Conservation (phyloP, 1,140 invertebrate genomes). For the Eueides isabella region DNA sequence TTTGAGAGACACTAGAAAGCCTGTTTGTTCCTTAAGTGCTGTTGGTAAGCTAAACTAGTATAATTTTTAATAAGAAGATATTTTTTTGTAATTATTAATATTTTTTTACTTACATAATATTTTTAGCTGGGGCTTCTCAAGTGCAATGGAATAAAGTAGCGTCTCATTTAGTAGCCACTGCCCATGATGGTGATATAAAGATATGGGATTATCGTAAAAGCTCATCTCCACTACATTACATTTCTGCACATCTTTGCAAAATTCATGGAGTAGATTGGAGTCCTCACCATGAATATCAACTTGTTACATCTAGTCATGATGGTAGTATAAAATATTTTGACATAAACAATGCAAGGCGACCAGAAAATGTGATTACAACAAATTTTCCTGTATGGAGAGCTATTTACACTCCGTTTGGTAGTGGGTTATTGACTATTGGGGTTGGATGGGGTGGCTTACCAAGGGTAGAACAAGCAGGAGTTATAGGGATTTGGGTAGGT, state of each 20-base stretch:
- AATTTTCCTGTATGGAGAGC: conserved; percentile 96
- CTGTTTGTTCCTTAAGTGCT: conserved; percentile 88
- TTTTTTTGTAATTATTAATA: background rate
- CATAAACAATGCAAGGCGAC: conserved; percentile 90
- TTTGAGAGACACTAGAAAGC: conserved; percentile 91
- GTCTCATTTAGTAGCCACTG: conserved; percentile 92
- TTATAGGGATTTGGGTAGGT: conserved; percentile 78
- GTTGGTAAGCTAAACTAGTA: conserved; percentile 55
- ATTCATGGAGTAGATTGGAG: conserved; percentile 98
- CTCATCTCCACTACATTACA: conserved; percentile 93
- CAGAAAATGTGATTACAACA: conserved; percentile 92
- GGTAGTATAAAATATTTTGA: conserved; percentile 97
- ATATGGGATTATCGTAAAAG: conserved; percentile 97
- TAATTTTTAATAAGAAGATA: background rate
- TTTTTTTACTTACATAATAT: background rate
- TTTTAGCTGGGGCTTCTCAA: conserved; percentile 93
- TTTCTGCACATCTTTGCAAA: conserved; percentile 95
- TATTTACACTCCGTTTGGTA: conserved; percentile 95
- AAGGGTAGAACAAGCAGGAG: conserved; percentile 77
- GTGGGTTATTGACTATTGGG: conserved; percentile 94
- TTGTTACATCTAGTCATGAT: conserved; percentile 97
- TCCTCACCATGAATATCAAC: conserved; percentile 90
- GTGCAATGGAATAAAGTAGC: conserved; percentile 96
- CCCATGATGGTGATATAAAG: conserved; percentile 97
- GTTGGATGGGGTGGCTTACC: conserved; percentile 80